Conservation (phyloP, 2,888 invertebrate genomes). For the Andrena fulva region DNA sequence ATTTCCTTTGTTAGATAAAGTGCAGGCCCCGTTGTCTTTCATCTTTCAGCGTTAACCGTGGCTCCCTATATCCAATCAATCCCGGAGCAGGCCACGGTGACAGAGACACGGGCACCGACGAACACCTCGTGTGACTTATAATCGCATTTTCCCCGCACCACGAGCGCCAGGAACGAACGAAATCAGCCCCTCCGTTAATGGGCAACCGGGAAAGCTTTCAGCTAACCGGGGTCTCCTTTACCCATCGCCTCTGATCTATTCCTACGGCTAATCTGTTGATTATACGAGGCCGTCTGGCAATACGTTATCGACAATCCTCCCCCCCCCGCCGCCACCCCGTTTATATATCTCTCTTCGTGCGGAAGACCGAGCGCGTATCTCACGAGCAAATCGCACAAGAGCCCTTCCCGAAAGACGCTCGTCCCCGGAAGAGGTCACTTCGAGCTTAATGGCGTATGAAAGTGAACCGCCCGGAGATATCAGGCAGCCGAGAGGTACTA, state of each 20-base stretch:
- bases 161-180: constrained; percentile 74
- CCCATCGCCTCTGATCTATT: constrained; percentile 83
- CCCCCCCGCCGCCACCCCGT: neutral
- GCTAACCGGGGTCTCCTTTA: constrained; percentile 81
- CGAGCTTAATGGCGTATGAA: constrained; percentile 75
- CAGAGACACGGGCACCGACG: constrained; percentile 69
- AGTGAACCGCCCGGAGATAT: constrained; percentile 70
- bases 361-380: constrained; percentile 56
- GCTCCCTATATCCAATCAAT: constrained; percentile 82
- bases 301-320: constrained; percentile 81
- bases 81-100: constrained; percentile 73
- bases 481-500: neutral
- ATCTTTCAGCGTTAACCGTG: constrained; percentile 72
- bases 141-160: constrained; percentile 82
- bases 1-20: constrained; percentile 65
- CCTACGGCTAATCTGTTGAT: constrained; percentile 84
- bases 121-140: constrained; percentile 85
- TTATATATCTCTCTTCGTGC: constrained; percentile 58
- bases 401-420: constrained; percentile 69
- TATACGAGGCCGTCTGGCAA: constrained; percentile 83
- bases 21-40: constrained; percentile 79
- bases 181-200: constrained; percentile 82
- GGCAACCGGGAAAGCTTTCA: constrained; percentile 84
- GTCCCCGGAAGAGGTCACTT: constrained; percentile 54
- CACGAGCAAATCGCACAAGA: constrained; percentile 60